These are phyloP conservation scores for Timandra comae DNA, from an alignment of 2,888 invertebrate species.

Conservation along the genomic window DNA sequence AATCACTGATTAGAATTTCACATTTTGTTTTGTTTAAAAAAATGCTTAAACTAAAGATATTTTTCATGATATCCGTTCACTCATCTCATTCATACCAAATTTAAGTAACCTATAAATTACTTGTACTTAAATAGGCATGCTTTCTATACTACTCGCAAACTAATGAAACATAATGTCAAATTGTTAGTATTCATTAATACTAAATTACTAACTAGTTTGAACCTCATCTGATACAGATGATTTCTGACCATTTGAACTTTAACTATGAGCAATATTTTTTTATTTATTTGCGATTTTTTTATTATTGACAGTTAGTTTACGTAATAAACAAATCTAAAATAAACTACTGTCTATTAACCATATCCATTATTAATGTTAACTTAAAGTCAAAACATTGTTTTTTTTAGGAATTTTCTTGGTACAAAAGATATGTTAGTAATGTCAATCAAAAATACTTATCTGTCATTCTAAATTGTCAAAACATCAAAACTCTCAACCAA, in stretches of 20 bases:
- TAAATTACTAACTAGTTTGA: constrained; percentile 60
- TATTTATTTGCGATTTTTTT: constrained; percentile 16
- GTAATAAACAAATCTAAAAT: too few species aligned
- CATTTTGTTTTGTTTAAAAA: too few species aligned
- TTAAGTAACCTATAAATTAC: constrained; percentile 59
- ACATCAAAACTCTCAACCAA: constrained; percentile 22
- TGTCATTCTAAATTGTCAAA: constrained; percentile 25
- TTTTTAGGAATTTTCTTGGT: constrained; percentile 15
- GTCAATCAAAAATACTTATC: constrained; percentile 26
- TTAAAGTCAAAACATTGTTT: constrained; percentile 1
- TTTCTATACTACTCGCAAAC: constrained; percentile 56
- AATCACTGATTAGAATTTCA: too few species aligned
- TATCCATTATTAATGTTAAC: too few species aligned
- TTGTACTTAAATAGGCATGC: constrained; percentile 76
- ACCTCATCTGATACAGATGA: constrained; percentile 75
- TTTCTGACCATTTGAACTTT: constrained; percentile 55
- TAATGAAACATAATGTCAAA: constrained; percentile 48
- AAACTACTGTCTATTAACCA: too few species aligned
- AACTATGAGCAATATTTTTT: constrained; percentile 54
- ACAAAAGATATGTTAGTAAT: constrained; percentile 36
- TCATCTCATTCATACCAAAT: constrained; percentile 58
- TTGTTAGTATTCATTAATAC: constrained; percentile 54
- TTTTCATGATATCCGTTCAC: constrained; percentile 31
- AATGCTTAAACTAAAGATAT: too few species aligned
- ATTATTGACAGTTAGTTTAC: constrained; percentile 15